Conservation (phyloP, 2,113 vertebrate genomes). For the Phalacrocorax aristotelis region DNA sequence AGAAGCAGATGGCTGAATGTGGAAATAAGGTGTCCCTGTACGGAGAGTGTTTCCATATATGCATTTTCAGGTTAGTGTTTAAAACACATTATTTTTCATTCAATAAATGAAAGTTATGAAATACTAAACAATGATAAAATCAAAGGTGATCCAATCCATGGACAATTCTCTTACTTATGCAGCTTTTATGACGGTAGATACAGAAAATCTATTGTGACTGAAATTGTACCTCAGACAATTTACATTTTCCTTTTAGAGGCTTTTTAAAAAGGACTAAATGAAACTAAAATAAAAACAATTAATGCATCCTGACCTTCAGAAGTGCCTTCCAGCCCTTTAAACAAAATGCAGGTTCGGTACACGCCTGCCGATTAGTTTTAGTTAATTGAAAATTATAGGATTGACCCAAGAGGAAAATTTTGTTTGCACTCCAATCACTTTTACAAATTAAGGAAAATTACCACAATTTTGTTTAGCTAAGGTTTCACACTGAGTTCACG, state of each 20-base stretch:
- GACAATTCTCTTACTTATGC: background rate
- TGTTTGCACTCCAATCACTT: conserved; percentile 88
- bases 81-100: background rate
- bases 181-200: background rate
- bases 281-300: conserved; percentile 72
- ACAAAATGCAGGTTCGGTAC: conserved; percentile 80
- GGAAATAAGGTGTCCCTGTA: conserved; percentile 9
- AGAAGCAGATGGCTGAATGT: conserved; percentile 31
- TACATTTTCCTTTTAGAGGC: conserved; percentile 28
- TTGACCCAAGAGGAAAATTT: conserved; percentile 88
- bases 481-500: conserved; percentile 84
- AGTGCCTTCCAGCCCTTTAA: conserved; percentile 82
- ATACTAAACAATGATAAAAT: background rate
- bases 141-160: background rate
- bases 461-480: conserved; percentile 86
- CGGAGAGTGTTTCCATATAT: background rate
- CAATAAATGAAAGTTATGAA: background rate
- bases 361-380: conserved; percentile 81
- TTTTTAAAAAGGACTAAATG: conserved; percentile 37
- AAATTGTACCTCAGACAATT: conserved; percentile 25
- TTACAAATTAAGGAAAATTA: conserved; percentile 88
- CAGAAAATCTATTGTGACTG: conserved; percentile 26
- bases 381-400: conserved; percentile 90
- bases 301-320: conserved; percentile 74
- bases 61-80: background rate